Conservation (phyloP, 2,797 vertebrate genomes). For the Ammospiza maritima region DNA sequence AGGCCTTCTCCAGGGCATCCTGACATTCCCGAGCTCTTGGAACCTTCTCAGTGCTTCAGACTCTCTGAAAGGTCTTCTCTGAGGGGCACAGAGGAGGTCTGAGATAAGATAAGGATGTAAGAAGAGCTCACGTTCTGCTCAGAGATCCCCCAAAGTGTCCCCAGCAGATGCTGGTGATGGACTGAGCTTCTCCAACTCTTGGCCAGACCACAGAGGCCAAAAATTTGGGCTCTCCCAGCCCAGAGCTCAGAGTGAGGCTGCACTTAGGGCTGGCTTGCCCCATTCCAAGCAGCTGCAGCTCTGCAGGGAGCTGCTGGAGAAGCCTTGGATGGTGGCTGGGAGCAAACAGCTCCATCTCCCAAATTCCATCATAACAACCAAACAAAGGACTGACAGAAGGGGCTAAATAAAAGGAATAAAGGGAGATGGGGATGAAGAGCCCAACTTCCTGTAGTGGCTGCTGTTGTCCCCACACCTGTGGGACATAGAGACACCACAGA, state of each 20-base stretch:
- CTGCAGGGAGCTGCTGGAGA: background rate
- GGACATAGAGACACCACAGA: background rate
- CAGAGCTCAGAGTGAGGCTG: background rate
- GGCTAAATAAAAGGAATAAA: background rate
- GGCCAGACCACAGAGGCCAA: background rate
- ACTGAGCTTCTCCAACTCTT: background rate
- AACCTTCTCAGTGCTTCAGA: background rate
- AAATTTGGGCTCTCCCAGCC: background rate
- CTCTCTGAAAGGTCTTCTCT: background rate
- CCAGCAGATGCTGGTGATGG: fast-evolving
- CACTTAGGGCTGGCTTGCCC: fast-evolving
- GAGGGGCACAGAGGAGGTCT: background rate
- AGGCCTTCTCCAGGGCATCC: background rate
- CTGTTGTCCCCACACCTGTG: fast-evolving
- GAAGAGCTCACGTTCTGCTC: background rate
- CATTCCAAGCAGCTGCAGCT: background rate
- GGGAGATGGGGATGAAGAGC: background rate
- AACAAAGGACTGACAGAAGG: background rate
- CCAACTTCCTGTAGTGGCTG: background rate
- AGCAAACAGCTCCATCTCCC: background rate
- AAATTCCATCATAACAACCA: fast-evolving
- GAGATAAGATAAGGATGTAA: background rate
- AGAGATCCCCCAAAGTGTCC: background rate
- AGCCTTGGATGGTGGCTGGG: background rate
- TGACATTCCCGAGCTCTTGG: background rate